Conservation (phyloP, 2,113 vertebrate genomes). For the Alectura lathami region DNA sequence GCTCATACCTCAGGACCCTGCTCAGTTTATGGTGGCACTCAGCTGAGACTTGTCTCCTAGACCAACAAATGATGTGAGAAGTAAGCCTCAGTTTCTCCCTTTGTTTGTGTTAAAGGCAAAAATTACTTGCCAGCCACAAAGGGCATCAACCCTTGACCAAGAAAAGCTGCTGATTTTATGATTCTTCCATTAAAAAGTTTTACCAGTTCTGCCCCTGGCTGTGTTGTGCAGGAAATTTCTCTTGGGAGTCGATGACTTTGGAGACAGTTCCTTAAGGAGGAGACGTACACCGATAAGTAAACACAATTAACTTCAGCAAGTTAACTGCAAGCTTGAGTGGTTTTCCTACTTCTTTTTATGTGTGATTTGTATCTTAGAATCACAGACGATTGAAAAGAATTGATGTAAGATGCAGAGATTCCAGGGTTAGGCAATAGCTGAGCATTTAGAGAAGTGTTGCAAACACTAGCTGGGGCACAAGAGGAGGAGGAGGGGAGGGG, state of each 20-base stretch:
- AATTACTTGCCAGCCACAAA: not conserved
- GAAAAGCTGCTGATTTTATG: not conserved
- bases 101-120: not conserved
- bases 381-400: not conserved
- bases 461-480: not conserved
- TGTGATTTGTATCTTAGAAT: not conserved
- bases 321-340: not conserved
- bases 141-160: not conserved
- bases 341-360: not conserved
- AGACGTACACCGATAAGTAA: not conserved
- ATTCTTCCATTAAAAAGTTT: not conserved
- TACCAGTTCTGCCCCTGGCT: not conserved
- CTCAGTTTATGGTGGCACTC: not conserved
- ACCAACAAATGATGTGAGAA: not conserved
- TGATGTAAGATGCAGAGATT: not conserved
- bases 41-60: not conserved
- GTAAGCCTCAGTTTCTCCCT: not conserved
- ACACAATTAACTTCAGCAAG: not conserved
- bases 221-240: accelerated
- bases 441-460: not conserved
- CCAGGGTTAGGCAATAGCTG: not conserved
- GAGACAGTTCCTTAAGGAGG: not conserved
- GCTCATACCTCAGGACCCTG: not conserved
- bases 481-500: not conserved
- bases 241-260: not conserved